A percentile compares a stretch with the other conserved stretches of the same genome.
phyloP scores from a whole-genome alignment of 2,797 vertebrate species.

The Myotis pilosus region DNA sequence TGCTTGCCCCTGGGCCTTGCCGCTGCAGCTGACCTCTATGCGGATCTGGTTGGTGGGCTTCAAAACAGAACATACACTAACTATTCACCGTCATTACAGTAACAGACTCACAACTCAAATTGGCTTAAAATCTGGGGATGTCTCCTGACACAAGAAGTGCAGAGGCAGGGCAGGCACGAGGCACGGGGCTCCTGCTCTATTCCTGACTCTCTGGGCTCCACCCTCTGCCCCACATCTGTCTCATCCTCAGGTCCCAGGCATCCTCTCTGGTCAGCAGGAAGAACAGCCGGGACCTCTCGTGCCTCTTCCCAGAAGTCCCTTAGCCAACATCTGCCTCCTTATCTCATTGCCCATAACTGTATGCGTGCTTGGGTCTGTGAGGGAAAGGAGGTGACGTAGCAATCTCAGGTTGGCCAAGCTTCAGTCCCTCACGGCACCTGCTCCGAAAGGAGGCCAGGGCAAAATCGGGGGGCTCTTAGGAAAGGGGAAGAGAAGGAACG shows the following conservation, averaged over 20 bases:
- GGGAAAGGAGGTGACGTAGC: neutral
- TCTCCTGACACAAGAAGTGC: neutral
- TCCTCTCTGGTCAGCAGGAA: neutral
- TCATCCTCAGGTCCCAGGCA: neutral
- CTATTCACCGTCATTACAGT: too few species aligned
- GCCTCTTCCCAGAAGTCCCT: neutral
- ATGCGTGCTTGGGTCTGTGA: neutral
- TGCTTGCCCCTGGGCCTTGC: neutral
- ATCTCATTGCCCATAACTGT: neutral
- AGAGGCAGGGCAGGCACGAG: neutral
- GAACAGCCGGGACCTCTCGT: neutral
- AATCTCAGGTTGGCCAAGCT: neutral
- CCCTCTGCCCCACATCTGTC: neutral
- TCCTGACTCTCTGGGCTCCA: neutral
- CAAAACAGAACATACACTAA: rapidly evolving
- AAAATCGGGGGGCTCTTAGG: neutral
- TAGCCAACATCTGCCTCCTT: too few species aligned
- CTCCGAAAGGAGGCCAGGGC: neutral
- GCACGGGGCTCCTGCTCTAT: neutral
- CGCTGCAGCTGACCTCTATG: neutral
- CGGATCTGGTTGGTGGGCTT: neutral
- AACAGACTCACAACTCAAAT: neutral
- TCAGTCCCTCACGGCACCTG: neutral
- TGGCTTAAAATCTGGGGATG: neutral
- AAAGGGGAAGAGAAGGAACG: neutral